Percentiles rank a stretch among this genome's conserved stretches.
Evolutionary conservation across 2,888 invertebrate genomes (phyloP).

Genomic region (Lagria hirta): DNA sequence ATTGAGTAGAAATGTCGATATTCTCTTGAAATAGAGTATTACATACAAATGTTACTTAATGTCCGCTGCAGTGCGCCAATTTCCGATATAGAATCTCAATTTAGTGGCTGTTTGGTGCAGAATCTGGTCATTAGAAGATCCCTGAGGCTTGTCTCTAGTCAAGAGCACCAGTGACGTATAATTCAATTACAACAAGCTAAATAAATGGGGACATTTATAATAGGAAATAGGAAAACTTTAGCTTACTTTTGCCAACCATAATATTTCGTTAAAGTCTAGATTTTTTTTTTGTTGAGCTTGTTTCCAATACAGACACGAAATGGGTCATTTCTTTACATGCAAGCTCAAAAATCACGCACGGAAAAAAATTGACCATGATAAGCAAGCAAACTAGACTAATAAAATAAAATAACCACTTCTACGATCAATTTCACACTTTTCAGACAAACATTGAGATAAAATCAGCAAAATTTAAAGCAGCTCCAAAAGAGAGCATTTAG

Average conservation of each 20-base stretch:
- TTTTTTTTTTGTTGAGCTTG: conserved; percentile 12
- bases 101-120: conserved; percentile 30
- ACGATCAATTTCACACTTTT: conserved; percentile 10
- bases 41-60: conserved; percentile 16
- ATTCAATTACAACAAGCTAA: conserved; percentile 19
- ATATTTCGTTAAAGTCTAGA: no score
- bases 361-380: conserved; percentile 16
- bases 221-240: no score
- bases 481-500: no score
- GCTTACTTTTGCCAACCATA: no score
- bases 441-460: not conserved
- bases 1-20: no score
- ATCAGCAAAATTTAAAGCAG: no score
- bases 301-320: conserved; percentile 15
- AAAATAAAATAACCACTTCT: conserved; percentile 6
- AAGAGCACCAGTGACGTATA: conserved; percentile 21
- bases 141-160: conserved; percentile 11
- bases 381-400: conserved; percentile 10
- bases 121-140: conserved; percentile 26
- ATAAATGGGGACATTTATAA: conserved; percentile 21
- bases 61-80: conserved; percentile 35
- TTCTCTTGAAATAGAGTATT: conserved; percentile 9
- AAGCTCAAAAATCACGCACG: conserved; percentile 22
- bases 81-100: conserved; percentile 31
- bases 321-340: conserved; percentile 24